Evolutionary conservation across 2,888 invertebrate genomes (phyloP).

Genomic region (Chaetogeoica ovagalla): DNA sequence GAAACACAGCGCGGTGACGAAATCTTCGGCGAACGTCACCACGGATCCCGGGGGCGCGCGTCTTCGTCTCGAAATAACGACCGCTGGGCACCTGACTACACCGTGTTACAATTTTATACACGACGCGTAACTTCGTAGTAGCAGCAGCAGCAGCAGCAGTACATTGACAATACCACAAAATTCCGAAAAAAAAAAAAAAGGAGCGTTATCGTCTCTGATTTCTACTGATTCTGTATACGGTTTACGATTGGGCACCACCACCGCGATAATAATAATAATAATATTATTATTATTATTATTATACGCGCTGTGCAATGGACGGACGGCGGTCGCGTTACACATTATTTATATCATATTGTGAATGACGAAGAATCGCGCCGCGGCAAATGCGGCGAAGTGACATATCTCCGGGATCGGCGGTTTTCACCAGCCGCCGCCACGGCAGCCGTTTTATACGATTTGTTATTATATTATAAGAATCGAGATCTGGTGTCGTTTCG

Average conservation of each 20-base stretch:
- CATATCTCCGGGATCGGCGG: conserved; percentile 19
- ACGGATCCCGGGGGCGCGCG: neutral
- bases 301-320: neutral
- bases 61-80: conserved; percentile 36
- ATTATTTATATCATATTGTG: no score
- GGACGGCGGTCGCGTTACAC: no score
- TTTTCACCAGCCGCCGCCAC: neutral
- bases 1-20: no score
- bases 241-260: no score
- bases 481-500: neutral
- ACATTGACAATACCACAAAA: neutral
- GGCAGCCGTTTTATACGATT: neutral
- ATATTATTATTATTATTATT: neutral
- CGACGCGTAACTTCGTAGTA: no score
- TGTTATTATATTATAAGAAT: neutral
- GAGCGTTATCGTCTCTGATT: conserved; percentile 46
- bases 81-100: conserved; percentile 30
- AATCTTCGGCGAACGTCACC: no score
- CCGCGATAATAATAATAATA: neutral
- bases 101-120: neutral
- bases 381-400: neutral
- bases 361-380: no score
- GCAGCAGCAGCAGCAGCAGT: neutral
- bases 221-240: neutral
- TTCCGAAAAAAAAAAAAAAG: neutral